Evolutionary conservation across 2,888 invertebrate genomes (phyloP), one percentile per base, ranked within the genome.

Genomic region (Dryococelus australis): DNA sequence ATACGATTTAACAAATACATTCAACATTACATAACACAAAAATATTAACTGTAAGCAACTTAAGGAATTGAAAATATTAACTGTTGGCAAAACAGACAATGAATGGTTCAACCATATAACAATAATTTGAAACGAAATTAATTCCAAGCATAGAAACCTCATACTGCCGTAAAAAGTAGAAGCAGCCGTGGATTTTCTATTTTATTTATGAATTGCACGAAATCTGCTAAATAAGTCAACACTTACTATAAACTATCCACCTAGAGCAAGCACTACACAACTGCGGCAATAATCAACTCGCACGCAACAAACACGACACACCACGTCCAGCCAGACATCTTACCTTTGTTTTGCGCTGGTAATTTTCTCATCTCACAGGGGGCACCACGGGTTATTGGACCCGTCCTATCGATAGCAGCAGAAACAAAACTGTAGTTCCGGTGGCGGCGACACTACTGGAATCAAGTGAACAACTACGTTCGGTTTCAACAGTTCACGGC

Each of bases 311-410:
- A 65, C 86, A 47, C 43, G 79, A 43, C 85, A 51, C 51, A 65
- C 24, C 5, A 16, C 20, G 24, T 8, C 8, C 65, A 5, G 65
- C 35, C 85, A 87, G 89, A 91, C 51, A 53, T 84, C 92, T 91
- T 91, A 94, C 94, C 94, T 94, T 94, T 94, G 92, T 94, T 94
- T 91, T 93, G 93, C 91, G 93, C 93, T 92, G 94, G 93, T 92
- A 94, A 93, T 90, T 93, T 93, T 92, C 94, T 94, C 94, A 94
- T 94, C 92, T 94, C 93, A 93, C 92, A 92, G 92, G 90, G 65
- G 91, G 91, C 91, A 91, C 86, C 89, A 89, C 89, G 51, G 81
- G 84, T 83, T 83, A 83, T 83, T 83, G 83, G 35, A 83, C 83
- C 43, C 84, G 78, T 84, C 83, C 35, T 51, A 35, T 51, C 65